Evolutionary conservation across 2,888 invertebrate species (phyloP), one percentile per base, ranked within the genome.

Genomic region (Amaurobius ferox): DNA sequence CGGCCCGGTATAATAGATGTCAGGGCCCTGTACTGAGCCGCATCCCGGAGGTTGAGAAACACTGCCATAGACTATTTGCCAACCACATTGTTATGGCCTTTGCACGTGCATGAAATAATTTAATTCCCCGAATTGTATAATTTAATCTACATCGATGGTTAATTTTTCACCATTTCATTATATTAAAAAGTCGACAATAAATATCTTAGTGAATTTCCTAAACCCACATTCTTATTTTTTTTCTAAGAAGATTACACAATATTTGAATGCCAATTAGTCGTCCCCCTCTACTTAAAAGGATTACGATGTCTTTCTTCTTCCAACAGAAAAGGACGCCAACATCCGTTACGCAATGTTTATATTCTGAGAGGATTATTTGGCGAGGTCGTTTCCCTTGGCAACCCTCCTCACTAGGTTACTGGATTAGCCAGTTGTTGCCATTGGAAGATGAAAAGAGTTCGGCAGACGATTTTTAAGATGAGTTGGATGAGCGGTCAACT

Each of bases 401-500:
- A 72, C 77, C 77, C 83, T 74, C 62, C 26, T 71, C 74, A 70
- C 44, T 76, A 71, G 81, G 81, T 83, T 76, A 83, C 81, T 76
- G 76, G 81, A 83, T 76, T 77, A 77, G 71, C 83, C 77, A 77
- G 71, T 85, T 85, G 77, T 76, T 81, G 70, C 81, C 77, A 71
- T 35, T 83, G 83, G 62, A 77, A 35, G 83, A 83, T 44, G 68
- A 39, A 40, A 68, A 71, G 68, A 77, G 83, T 77, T 85, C 72
- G 23, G 28, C 23, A 55, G 83, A 64, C 39, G 35, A 13, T 76
- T 23, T n/a, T 19, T 26, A 55, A 48, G 77, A 85, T 85, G 83
- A 85, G 80, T 62, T 66, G 62, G 77, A 48, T 55, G 81, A 76
- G 39, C 68, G n/a, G 39, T 55, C 39, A 32, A 16, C 9, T 2